These are phyloP conservation scores for Colletes gigas DNA, from an alignment of 1,140 invertebrate species.

Conservation along the genomic window DNA sequence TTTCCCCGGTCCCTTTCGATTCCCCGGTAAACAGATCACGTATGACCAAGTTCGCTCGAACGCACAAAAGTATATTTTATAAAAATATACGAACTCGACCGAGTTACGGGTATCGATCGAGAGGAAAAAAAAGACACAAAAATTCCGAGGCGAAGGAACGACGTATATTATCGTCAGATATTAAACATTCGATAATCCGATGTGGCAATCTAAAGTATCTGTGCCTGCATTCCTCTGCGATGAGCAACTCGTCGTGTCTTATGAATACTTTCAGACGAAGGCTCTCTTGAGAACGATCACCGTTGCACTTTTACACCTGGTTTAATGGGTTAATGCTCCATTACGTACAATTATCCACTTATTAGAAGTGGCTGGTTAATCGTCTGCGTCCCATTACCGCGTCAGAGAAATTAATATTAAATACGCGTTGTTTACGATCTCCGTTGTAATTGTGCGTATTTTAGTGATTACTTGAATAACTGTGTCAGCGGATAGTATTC, in stretches of 20 bases:
- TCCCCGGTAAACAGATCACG: constrained; percentile 19
- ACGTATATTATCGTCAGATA: not conserved
- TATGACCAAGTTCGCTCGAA: not conserved
- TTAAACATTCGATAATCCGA: not conserved
- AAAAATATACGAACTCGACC: not conserved
- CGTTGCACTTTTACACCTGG: not conserved
- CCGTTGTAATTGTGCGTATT: too few species aligned
- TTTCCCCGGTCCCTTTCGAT: not conserved
- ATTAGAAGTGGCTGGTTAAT: constrained; percentile 1
- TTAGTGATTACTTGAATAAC: too few species aligned
- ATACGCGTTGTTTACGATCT: too few species aligned
- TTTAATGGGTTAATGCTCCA: not conserved
- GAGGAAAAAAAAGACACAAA: too few species aligned
- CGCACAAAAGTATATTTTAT: not conserved
- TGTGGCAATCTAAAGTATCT: not conserved
- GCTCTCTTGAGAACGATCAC: not conserved
- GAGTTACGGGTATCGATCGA: not conserved
- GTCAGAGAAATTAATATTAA: not conserved
- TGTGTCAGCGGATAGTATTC: too few species aligned
- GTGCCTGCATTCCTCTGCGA: not conserved
- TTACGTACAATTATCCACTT: not conserved
- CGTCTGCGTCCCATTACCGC: not conserved
- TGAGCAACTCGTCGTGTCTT: not conserved
- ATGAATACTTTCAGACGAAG: constrained; percentile 3
- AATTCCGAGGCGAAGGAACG: not conserved